Evolutionary conservation across 1,140 invertebrate genomes (phyloP).

Genomic region (Wiebesia pumilae): DNA sequence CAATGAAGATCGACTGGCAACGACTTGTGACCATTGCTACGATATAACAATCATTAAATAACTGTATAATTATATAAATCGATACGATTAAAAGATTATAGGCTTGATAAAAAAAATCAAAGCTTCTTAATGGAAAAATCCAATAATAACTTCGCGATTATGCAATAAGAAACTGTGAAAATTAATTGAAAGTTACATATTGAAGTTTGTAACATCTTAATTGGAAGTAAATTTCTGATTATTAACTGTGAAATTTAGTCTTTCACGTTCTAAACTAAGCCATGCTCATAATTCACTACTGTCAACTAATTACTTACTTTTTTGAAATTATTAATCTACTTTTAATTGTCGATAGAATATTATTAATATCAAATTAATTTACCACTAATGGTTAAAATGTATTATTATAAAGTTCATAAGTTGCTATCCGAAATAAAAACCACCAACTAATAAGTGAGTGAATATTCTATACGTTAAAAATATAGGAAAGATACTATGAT

Average conservation of each 20-base stretch:
- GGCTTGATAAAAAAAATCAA: slow-evolving; percentile 10
- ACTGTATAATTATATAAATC: slow-evolving; percentile 32
- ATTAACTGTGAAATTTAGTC: not conserved
- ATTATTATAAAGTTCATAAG: not conserved
- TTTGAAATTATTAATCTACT: not conserved
- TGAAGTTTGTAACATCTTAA: not conserved
- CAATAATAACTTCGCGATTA: slow-evolving; percentile 9
- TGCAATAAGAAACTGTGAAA: slow-evolving; percentile 14
- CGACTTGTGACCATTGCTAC: slow-evolving; percentile 43
- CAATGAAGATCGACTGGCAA: slow-evolving; percentile 33
- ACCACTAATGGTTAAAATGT: not conserved
- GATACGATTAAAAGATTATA: slow-evolving; percentile 11
- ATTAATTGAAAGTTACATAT: not conserved
- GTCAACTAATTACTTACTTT: not conserved
- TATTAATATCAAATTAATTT: not conserved
- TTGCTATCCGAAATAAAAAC: not conserved
- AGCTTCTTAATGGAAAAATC: not conserved
- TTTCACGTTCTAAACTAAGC: not conserved
- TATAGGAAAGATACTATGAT: too few species aligned
- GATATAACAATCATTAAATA: slow-evolving; percentile 45
- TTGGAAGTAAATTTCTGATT: not conserved
- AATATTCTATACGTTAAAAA: too few species aligned
- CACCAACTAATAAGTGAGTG: not conserved
- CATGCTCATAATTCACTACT: not conserved
- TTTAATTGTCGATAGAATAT: not conserved